Conservation (phyloP, 2,888 invertebrate genomes). For the Acanthopleura granulata region DNA sequence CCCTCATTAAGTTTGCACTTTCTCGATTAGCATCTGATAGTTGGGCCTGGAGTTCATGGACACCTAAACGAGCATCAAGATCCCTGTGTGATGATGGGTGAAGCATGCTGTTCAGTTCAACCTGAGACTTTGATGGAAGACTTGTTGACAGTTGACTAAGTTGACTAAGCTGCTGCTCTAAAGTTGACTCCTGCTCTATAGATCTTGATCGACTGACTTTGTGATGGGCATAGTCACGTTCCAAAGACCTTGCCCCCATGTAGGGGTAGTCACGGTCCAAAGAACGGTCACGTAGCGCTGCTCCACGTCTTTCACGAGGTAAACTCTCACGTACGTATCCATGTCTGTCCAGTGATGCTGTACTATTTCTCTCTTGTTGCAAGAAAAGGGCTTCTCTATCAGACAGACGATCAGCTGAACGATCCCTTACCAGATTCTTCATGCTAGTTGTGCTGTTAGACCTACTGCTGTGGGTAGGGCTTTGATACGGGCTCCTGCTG, state of each 20-base stretch:
- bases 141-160: slow-evolving; percentile 3
- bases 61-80: slow-evolving; percentile 3
- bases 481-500: slow-evolving; percentile 32
- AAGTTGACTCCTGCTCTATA: slow-evolving; percentile 38
- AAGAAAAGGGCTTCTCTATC: neutral
- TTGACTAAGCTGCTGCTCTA: slow-evolving; percentile 14
- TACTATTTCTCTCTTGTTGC: slow-evolving; percentile 8
- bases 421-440: slow-evolving; percentile 29
- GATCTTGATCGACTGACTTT: slow-evolving; percentile 56
- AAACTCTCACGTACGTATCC: slow-evolving; percentile 20
- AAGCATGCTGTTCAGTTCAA: slow-evolving; percentile 27
- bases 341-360: slow-evolving; percentile 6
- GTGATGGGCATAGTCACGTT: slow-evolving; percentile 53
- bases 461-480: slow-evolving; percentile 36
- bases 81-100: slow-evolving; percentile 10
- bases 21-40: slow-evolving; percentile 95
- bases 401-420: slow-evolving; percentile 25
- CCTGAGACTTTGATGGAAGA: slow-evolving; percentile 2
- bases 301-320: slow-evolving; percentile 19
- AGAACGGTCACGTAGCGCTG: slow-evolving; percentile 73
- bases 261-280: slow-evolving; percentile 74
- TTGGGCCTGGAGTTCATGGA: slow-evolving; percentile 75
- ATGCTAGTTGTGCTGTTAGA: slow-evolving; percentile 51
- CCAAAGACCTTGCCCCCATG: slow-evolving; percentile 66
- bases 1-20: slow-evolving; percentile 78